Conservation (phyloP, 2,888 invertebrate genomes). For the Drosophila basisetae region DNA sequence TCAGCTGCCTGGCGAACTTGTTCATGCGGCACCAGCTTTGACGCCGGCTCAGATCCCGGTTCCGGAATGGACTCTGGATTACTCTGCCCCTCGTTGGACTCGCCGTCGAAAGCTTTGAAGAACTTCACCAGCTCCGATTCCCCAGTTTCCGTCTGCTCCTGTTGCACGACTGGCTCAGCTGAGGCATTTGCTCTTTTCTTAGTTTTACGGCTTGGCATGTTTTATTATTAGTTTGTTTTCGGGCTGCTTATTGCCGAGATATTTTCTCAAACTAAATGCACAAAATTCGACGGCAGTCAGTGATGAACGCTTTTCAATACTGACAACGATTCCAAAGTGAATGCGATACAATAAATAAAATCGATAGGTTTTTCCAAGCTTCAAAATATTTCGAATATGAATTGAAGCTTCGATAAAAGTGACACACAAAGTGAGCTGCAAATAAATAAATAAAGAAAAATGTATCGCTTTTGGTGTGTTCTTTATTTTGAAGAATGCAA, state of each 20-base stretch:
- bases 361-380: slow-evolving; percentile 3
- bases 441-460: not conserved
- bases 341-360: slow-evolving; percentile 1
- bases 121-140: not conserved
- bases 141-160: not conserved
- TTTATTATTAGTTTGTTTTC: not conserved
- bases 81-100: not conserved
- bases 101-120: not conserved
- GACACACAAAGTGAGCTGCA: not conserved
- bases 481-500: not conserved
- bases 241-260: not conserved
- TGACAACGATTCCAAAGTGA: not conserved
- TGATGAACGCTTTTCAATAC: not conserved
- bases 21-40: not conserved
- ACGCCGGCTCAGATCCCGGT: not conserved
- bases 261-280: not conserved
- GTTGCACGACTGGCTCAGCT: not conserved
- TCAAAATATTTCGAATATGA: not conserved
- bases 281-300: not conserved
- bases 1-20: not conserved
- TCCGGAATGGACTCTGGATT: not conserved
- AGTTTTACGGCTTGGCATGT: not conserved
- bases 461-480: not conserved
- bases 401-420: not conserved
- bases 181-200: not conserved